Evolutionary conservation across 2,888 invertebrate genomes (phyloP).

Genomic region (Stegophylla sp.): DNA sequence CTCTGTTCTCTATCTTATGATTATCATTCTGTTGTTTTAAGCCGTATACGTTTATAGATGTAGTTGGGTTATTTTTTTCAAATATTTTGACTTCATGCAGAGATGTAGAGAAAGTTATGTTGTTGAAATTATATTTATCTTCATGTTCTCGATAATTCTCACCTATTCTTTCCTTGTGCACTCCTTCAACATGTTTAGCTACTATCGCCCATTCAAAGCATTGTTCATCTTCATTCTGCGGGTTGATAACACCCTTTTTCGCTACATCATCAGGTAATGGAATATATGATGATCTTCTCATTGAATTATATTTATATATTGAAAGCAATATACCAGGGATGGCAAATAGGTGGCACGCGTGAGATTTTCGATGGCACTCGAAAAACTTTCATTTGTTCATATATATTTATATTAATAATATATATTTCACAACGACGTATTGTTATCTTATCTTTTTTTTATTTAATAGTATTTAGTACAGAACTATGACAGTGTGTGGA

Average conservation of each 20-base stretch:
- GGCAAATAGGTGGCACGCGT: too few relatives aligned
- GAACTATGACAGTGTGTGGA: too few relatives aligned
- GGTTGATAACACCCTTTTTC: not conserved
- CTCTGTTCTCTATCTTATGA: not conserved
- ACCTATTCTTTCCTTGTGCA: not conserved
- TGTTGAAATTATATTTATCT: not conserved
- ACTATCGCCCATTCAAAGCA: not conserved
- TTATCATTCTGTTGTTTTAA: not conserved
- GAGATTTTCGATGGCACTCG: too few relatives aligned
- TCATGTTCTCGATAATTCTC: not conserved
- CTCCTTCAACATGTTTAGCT: not conserved
- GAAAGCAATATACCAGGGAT: too few relatives aligned
- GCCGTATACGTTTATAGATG: not conserved
- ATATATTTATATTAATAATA: too few relatives aligned
- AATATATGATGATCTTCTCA: too few relatives aligned
- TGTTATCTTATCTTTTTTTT: too few relatives aligned
- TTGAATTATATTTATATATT: too few relatives aligned
- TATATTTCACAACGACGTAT: too few relatives aligned
- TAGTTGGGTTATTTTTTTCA: not conserved
- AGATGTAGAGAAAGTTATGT: not conserved
- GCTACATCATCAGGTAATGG: not conserved
- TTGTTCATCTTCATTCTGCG: not conserved
- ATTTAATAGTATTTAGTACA: too few relatives aligned
- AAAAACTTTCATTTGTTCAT: too few relatives aligned
- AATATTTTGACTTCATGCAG: not conserved